Base-by-base conservation (phyloP, 2,888 invertebrate genomes). In the Andricus quercusramuli region DNA sequence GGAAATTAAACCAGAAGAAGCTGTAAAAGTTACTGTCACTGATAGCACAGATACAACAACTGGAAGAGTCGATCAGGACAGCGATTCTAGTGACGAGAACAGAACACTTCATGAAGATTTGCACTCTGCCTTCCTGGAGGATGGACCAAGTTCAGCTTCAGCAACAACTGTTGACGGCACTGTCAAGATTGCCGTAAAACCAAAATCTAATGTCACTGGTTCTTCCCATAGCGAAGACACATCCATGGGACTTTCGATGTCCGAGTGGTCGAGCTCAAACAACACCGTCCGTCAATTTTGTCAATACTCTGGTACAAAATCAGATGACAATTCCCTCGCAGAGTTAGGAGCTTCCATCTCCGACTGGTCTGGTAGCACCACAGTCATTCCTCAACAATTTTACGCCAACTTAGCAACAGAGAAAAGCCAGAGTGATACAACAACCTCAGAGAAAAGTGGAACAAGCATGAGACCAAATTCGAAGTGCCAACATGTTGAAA, bases 261-360 rank as follows among this genome's bases (percentile, higher is more conserved):
- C 97, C 3, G 97, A 97, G 89, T 97, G 97, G 97, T 97, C 97
- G 0, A 97, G 97, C 59, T 97, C 97, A 78, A 97, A 97, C 0
- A 97, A 96, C 86, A 97, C 97, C 0, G 97, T 97, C 1, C 95
- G 96, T 1, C 96, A 97, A 90, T 97, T 92, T 79, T 92, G 92
- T 41, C 93, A 92, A 65, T 92, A 96, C 86, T 96, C 96, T 3
- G 96, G 95, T 6, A 96, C 96, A 1, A 97, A 97, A 90, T 97
- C 97, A 85, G 97, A 97, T 88, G 97, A 97, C 88, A 97, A 97
- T 77, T 95, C 95, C 0, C 91, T 96, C 74, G 95, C 95, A 0
- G 95, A 95, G 90, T 94, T 95, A 85, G 97, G 96, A 1, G 96
- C 96, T 83, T 96, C 96, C 1, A 96, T 97, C 87, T 97, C 97